Conservation (phyloP, 1,140 invertebrate genomes). For the Drosophila asahinai region DNA sequence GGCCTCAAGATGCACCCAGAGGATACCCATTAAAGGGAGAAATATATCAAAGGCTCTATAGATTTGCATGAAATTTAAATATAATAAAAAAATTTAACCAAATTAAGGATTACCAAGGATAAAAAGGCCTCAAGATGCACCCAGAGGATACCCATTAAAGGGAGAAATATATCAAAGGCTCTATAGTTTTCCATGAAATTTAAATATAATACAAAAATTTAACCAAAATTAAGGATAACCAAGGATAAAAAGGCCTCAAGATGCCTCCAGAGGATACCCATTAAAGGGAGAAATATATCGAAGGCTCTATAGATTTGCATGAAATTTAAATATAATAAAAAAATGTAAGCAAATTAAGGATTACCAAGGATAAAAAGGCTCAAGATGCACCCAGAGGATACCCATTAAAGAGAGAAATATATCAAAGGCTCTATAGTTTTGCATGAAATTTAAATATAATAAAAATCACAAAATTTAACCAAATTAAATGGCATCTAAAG, state of each 20-base stretch:
- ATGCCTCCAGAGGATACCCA: conserved; percentile 12
- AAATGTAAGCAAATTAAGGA: too few species aligned
- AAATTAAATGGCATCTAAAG: neutral
- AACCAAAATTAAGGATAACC: neutral
- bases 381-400: conserved; percentile 7
- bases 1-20: neutral
- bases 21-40: conserved; percentile 16
- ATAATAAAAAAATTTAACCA: neutral
- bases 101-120: neutral
- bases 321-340: neutral
- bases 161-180: neutral
- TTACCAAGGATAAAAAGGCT: conserved; percentile 5
- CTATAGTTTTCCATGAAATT: too few species aligned
- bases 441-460: neutral
- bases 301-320: too few species aligned
- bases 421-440: too few species aligned
- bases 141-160: conserved; percentile 13
- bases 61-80: neutral
- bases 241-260: conserved; percentile 11
- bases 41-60: neutral
- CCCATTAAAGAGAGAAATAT: conserved; percentile 4
- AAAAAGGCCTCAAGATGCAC: neutral
- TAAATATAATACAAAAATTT: neutral
- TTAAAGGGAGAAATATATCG: neutral
- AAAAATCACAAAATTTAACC: too few species aligned